phyloP scores from a whole-genome alignment of 2,888 invertebrate genomes.

The Nemotelus nigrinus region DNA sequence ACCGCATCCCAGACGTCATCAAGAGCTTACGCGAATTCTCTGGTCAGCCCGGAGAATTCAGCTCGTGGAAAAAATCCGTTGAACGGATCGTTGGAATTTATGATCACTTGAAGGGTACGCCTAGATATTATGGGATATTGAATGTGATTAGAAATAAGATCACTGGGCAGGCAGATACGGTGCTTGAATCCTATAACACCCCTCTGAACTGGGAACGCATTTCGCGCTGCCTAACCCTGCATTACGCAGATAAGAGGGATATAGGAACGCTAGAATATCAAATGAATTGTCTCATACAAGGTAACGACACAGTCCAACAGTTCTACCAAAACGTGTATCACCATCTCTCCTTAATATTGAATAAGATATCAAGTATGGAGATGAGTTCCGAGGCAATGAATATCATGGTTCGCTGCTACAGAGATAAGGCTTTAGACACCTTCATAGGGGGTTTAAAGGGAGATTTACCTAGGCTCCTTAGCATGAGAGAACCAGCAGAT shows the following conservation, averaged over 20 bases:
- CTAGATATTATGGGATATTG: conserved; percentile 9
- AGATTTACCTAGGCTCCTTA: background rate
- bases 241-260: conserved; percentile 1
- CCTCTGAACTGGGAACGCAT: conserved; percentile 14
- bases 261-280: background rate
- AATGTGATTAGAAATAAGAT: background rate
- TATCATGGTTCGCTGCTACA: background rate
- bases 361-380: background rate
- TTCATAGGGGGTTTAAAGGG: background rate
- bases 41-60: conserved; percentile 14
- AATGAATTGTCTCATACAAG: conserved; percentile 2
- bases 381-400: background rate
- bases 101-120: conserved; percentile 1
- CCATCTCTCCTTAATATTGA: background rate
- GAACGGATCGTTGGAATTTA: background rate
- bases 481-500: background rate
- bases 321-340: background rate
- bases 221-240: background rate
- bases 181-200: background rate
- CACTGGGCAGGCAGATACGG: background rate
- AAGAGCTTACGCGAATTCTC: conserved; percentile 15
- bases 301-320: background rate
- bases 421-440: background rate
- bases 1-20: conserved; percentile 2
- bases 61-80: conserved; percentile 17